Base-by-base conservation (phyloP, 2,888 invertebrate species). In the Lepetodrilus schrolli region DNA sequence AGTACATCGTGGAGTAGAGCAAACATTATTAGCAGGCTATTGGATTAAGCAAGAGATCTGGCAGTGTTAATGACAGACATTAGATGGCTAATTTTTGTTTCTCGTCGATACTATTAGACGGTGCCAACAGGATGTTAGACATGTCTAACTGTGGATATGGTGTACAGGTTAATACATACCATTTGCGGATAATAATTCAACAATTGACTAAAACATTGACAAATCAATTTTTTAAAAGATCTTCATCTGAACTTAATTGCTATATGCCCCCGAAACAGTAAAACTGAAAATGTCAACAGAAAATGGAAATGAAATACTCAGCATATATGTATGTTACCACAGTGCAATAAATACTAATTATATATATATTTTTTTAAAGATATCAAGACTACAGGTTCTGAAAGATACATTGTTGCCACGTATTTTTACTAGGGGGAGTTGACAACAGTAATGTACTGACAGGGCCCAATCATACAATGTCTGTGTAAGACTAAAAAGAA, bases 211-310 rank as follows among this genome's bases (percentile, higher is more conserved):
- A 10, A 58, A 58, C 58, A 58, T 26, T 34, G 58, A 58, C 8
- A 43, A 43, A 3, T 1, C 3, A 43, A 43, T 48, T 48, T 21
- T 20, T 48, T n/a, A 48, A 48, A 20, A 48, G 21, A 21, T 48
- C 3, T 17, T 21, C 48, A 48, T 48, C 17, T 8, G 26, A 58
- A 58, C 34, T 58, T 58, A 58, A 58, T 58, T 58, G 26, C 58
- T 58, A 58, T 48, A 13, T 58, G 58, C 58, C 58, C 58, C 58
- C n/a, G 21, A 58, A 34, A 58, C 30, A 58, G 34, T 34, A 58
- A 30, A 58, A 58, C 34, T 30, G 34, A 58, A 58, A 23, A 20
- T 26, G 7, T 58, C 30, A 58, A 58, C 58, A 58, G 58, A 58
- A 58, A 48, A 58, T 58, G 34, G 26, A 30, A 58, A 58, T 17